Percentiles rank a stretch among this genome's conserved stretches.
These are phyloP conservation scores for Coreoperca whiteheadi DNA, from an alignment of 2,113 vertebrate genomes.

Conservation along the genomic window DNA sequence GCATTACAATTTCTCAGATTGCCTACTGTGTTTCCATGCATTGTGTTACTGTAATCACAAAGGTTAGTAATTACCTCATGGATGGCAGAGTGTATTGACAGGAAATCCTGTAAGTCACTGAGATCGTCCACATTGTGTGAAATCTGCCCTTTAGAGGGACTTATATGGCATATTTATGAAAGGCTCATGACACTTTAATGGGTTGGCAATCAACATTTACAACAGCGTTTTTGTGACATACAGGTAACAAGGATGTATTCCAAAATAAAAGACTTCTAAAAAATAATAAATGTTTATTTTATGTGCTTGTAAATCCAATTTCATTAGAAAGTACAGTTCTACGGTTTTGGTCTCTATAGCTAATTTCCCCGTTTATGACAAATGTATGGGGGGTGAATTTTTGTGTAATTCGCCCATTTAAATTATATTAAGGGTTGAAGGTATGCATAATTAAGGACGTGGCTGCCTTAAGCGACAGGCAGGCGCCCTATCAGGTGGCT, in stretches of 20 bases:
- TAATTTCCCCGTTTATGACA: too few relatives aligned
- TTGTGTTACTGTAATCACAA: conserved; percentile 47
- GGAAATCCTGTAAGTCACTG: conserved; percentile 37
- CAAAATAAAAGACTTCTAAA: neutral
- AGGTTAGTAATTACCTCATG: conserved; percentile 50
- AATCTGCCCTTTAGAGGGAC: conserved; percentile 6
- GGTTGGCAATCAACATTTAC: neutral
- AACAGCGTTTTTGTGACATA: neutral
- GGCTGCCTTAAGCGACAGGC: too few relatives aligned
- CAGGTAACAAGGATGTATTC: neutral
- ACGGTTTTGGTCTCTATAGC: too few relatives aligned
- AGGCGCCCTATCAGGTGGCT: too few relatives aligned
- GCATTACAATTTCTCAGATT: conserved; percentile 29
- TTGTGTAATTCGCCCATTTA: too few relatives aligned
- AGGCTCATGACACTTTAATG: conserved; percentile 7
- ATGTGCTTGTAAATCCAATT: too few relatives aligned
- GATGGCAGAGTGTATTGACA: conserved; percentile 22
- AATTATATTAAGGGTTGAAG: too few relatives aligned
- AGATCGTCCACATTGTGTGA: conserved; percentile 15
- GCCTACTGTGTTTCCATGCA: conserved; percentile 40
- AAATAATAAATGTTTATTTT: neutral
- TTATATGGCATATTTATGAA: conserved; percentile 4
- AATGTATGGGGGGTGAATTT: too few relatives aligned
- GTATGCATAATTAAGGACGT: too few relatives aligned
- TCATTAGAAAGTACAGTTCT: too few relatives aligned